Base-by-base conservation (phyloP, 30 jellyfish, hydroid and myxozoan genomes). In the Mastigias papua region DNA sequence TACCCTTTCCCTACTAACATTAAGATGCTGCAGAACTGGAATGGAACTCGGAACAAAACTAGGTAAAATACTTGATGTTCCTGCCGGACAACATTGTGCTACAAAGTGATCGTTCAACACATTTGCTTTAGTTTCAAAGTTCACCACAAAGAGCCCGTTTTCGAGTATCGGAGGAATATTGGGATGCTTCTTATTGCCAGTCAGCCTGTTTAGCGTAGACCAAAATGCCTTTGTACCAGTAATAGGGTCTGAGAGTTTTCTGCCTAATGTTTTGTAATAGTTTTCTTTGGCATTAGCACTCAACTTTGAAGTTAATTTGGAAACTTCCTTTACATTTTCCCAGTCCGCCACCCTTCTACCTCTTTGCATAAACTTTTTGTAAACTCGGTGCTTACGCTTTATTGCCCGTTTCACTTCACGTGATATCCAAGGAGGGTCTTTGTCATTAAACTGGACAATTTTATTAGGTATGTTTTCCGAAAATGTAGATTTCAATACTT, bases 101-200 rank as follows among this genome's bases (percentile, higher is more conserved):
- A 72, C 92, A 28, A 67, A 84, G 48, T 33, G 70, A 22, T 60
- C 48, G 48, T 69, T 69, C 42, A 69, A 84, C 28, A 69, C 50
- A 11, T 57, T 73, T 13, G 93, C 93, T 34, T 82, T 82, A 50
- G 80, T 89, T 30, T 46, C 64, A n/a, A 66, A 22, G 29, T 63
- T 49, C 0, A 73, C 70, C 20, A 71, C 50, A 71, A 71, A 34
- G 32, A 84, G 71, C 26, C 75, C 78, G 27, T 77, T 84, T 33
- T 69, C 93, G 21, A 72, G 68, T 25, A 84, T 71, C 29, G 89
- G 81, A 22, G 89, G 82, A 29, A 84, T 73, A 42, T 34, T 84
- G 32, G 73, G 25, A 30, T 37, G 23, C 48, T 51, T 84, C 81
- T 33, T 51, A 30, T 84, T 72, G 68, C 27, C 68, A 26, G 70